phyloP scores from a whole-genome alignment of 2,113 vertebrate species.

The Charadrius vociferus region DNA sequence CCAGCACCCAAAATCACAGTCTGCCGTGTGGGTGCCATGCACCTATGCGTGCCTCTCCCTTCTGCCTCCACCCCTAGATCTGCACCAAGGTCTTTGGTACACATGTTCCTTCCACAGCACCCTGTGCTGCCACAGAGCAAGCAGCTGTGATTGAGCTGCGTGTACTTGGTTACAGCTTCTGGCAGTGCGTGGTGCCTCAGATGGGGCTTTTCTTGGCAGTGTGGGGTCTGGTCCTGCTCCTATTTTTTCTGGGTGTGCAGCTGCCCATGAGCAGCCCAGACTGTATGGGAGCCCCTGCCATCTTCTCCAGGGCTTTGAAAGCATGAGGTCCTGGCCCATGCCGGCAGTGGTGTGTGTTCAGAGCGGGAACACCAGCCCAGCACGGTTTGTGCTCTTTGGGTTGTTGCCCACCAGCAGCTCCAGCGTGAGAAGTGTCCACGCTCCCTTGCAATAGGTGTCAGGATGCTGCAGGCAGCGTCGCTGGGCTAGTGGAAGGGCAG shows the following conservation, averaged over 20 bases:
- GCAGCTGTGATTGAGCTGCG: background rate
- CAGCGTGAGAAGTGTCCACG: rapidly evolving
- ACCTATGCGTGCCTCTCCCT: rapidly evolving
- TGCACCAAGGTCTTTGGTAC: background rate
- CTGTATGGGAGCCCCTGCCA: background rate
- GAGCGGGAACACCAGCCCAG: background rate
- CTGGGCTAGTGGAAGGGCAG: background rate
- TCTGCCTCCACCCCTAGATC: background rate
- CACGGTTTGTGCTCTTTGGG: rapidly evolving
- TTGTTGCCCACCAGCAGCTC: background rate
- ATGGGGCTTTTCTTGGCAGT: background rate
- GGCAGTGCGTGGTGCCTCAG: background rate
- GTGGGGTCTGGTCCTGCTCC: background rate
- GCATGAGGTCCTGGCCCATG: rapidly evolving
- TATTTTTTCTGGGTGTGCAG: background rate
- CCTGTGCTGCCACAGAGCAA: background rate
- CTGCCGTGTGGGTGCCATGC: rapidly evolving
- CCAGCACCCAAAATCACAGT: background rate
- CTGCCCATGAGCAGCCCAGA: background rate
- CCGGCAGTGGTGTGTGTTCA: background rate
- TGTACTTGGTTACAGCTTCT: background rate
- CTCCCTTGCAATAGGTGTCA: background rate
- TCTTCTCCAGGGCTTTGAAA: background rate
- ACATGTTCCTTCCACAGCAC: rapidly evolving
- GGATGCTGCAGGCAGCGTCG: background rate